phyloP scores from a whole-genome alignment of 2,797 vertebrate species.

The Petrocephalus schoutedeni region DNA sequence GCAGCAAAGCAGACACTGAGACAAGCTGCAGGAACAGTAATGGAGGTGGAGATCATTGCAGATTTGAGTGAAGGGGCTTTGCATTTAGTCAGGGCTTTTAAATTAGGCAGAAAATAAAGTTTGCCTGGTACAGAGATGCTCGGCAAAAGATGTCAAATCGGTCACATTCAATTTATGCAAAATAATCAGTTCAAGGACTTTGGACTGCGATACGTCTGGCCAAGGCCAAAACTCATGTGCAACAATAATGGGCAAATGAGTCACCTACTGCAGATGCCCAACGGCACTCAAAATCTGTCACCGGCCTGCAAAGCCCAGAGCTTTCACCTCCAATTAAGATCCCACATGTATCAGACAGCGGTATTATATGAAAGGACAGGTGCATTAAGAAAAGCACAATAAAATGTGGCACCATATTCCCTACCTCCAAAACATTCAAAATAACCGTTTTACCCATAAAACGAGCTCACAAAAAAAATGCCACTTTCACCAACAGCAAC shows the following conservation, averaged over 20 bases:
- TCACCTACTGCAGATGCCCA: neutral
- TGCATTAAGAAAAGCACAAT: neutral
- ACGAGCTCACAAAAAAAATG: neutral
- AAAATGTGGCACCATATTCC: neutral
- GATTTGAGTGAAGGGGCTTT: neutral
- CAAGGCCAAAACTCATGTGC: neutral
- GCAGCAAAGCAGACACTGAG: constrained; percentile 26
- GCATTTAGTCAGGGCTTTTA: neutral
- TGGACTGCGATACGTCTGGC: neutral
- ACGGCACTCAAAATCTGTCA: neutral
- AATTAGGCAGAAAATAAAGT: neutral
- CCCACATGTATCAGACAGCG: neutral
- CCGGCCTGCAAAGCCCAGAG: neutral
- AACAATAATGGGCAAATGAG: neutral
- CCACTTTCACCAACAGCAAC: neutral
- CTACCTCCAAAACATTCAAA: neutral
- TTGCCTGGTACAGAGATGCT: neutral
- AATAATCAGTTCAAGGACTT: neutral
- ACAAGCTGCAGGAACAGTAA: constrained; percentile 12
- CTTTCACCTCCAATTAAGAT: neutral
- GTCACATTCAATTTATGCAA: neutral
- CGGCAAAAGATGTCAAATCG: neutral
- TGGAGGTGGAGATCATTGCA: neutral
- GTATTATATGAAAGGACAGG: neutral
- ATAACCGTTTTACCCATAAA: neutral